phyloP scores from a whole-genome alignment of 2,797 vertebrate genomes.

The Ataeniobius toweri region DNA sequence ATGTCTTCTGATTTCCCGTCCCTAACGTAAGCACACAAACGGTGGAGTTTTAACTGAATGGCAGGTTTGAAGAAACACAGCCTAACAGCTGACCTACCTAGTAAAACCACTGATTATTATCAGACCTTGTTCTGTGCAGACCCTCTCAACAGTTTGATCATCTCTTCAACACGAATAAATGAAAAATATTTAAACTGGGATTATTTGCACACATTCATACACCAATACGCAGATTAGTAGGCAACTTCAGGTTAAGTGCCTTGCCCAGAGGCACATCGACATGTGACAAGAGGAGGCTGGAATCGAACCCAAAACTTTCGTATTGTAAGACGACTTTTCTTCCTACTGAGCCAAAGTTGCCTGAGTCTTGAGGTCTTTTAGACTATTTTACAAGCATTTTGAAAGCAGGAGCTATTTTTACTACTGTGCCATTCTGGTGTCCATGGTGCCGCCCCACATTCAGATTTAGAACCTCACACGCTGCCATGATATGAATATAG shows the following conservation, averaged over 20 bases:
- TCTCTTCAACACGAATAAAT: too few relatives aligned
- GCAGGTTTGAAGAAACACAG: neutral
- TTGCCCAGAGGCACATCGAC: too few relatives aligned
- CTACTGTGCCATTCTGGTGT: neutral
- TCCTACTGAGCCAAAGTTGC: too few relatives aligned
- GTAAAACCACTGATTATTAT: constrained; percentile 17
- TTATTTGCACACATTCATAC: too few relatives aligned
- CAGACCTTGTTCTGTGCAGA: neutral
- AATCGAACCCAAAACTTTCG: too few relatives aligned
- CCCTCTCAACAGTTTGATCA: neutral
- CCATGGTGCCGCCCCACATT: neutral
- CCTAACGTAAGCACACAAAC: constrained; percentile 15
- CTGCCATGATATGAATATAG: neutral
- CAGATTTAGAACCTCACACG: neutral
- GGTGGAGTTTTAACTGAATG: constrained; percentile 2
- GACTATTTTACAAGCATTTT: too few relatives aligned
- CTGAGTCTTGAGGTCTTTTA: too few relatives aligned
- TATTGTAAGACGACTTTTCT: too few relatives aligned
- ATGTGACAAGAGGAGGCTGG: too few relatives aligned
- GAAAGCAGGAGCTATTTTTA: neutral
- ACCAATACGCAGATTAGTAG: too few relatives aligned
- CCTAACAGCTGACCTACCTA: constrained; percentile 19
- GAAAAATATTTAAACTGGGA: too few relatives aligned
- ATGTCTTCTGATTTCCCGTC: constrained; percentile 11
- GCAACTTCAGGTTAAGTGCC: too few relatives aligned